Evolutionary conservation across 1,140 invertebrate genomes (phyloP), one percentile per base, ranked within the genome.

Genomic region (Steinernema feltiae): DNA sequence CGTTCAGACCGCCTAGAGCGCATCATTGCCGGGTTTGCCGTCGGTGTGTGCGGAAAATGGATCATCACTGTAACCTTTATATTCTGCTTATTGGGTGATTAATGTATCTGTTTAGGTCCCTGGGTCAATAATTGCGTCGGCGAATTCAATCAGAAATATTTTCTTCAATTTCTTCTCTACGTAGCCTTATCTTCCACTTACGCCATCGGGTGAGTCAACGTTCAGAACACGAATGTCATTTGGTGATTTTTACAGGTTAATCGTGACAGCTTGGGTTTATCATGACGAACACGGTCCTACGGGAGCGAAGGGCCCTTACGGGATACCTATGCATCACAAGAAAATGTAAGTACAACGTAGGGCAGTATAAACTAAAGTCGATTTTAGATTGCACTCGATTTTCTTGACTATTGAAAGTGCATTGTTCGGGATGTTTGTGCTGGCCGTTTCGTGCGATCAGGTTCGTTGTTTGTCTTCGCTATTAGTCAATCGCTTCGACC

Each of bases 41-140:
- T 83, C 89, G 93, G 74, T 95, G 93, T 86, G 92, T 95, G 76
- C 88, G 91, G 63, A 89, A 91, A 83, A 94, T 95, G 93, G 93
- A 95, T 88, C 93, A 95, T 88, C 93, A 94, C 88, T 95, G 92
- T 88, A 24, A 74, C 74, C 72, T 48, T 30, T 46, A 46, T 46
- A 46, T 7, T n/a, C 7, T 46, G 53, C 53, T 27, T 27, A 27
- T 3, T n/a, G 7, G 1, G 31, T 69, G 17, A 69, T 74, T 30
- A 29, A 78, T 53, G 81, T 72, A 79, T 21, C n/a, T 27, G 75
- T 81, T 32, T 72, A 75, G 80, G 88, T 89, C 86, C 78, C 79
- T 92, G 92, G 93, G 93, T 94, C 41, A 95, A 95, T 85, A 95
- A 95, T 87, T 95, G 94, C 88, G 93, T 95, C 32, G 94, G 94